Evolutionary conservation across 2,113 vertebrate genomes (phyloP), one percentile per base, ranked within the genome.

Genomic region (Raja brachyura): DNA sequence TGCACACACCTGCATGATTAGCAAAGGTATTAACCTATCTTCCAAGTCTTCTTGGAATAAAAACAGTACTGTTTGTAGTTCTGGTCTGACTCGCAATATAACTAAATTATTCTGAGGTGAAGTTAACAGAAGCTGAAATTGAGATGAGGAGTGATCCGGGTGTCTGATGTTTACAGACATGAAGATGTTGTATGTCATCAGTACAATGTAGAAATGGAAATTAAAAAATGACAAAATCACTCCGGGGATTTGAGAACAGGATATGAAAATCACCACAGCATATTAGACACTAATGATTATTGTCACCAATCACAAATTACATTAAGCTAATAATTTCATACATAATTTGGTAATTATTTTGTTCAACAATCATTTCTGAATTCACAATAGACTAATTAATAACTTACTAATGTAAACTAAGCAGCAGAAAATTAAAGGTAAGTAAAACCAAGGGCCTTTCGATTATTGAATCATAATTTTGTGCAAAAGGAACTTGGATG

Each of bases 331-430:
- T 92, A 54, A 92, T 73, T 74, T 54, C 90, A 92, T 28, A 73
- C 66, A 73, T 92, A 73, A 92, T 92, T 92, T 48, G 31, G 90
- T 74, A 73, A 92, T 90, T 90, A 70, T 70, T 68, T 90, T 90
- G 22, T 70, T 90, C 63, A 70, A 70, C 33, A 25, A 90, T 90
- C n/a, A 39, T 39, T 39, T 90, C 90, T 54, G 39, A 92, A 92
- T 48, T 13, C 20, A 39, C 68, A 74, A 28, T 61, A 48, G 90
- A 92, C 90, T 73, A 73, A 74, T 92, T 70, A 92, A 74, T 92
- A 33, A 73, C 22, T 92, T 73, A 14, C 66, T 48, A 25, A 54
- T 9, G 25, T 48, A 73, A 74, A 92, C 31, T 28, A 9, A 48
- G 90, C 20, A 63, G 59, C 83, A 88, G n/a, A 88, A 66, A n/a